Conservation (phyloP, 2,888 invertebrate species). For the Chrysodeixis includens region DNA sequence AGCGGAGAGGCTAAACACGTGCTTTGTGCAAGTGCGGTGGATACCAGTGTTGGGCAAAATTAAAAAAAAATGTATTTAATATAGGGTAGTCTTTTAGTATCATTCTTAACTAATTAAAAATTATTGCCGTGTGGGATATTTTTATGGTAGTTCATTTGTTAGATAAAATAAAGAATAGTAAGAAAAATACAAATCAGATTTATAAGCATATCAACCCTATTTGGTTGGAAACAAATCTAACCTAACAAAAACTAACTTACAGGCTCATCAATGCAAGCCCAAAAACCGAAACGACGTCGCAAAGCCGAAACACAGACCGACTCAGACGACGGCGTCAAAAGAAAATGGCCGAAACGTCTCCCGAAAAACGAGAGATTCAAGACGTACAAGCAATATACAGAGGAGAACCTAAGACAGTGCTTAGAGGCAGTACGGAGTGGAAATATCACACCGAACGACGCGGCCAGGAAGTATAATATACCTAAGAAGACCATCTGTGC, state of each 20-base stretch:
- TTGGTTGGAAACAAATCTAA: no score
- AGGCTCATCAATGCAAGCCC: conserved; percentile 18
- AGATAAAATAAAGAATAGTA: no score
- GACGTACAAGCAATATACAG: conserved; percentile 69
- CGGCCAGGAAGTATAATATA: conserved; percentile 62
- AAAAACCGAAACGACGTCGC: not conserved
- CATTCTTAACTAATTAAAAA: no score
- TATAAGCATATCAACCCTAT: no score
- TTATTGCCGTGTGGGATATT: no score
- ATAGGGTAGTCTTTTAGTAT: no score
- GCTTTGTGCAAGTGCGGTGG: no score
- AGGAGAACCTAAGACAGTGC: conserved; percentile 59
- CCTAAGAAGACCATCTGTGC: conserved; percentile 69
- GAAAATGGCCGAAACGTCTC: conserved; percentile 59
- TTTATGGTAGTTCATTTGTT: no score
- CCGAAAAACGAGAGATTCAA: conserved; percentile 49
- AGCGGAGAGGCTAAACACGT: no score
- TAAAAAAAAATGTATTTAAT: no score
- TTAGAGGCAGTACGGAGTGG: conserved; percentile 57
- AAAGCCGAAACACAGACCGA: conserved; percentile 3
- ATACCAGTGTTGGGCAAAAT: no score
- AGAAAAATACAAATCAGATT: no score
- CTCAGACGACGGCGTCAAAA: conserved; percentile 3
- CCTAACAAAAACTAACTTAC: not conserved
- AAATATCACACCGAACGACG: conserved; percentile 53